Evolutionary conservation across 2,113 vertebrate genomes (phyloP).

Genomic region (Carassius gibelio): DNA sequence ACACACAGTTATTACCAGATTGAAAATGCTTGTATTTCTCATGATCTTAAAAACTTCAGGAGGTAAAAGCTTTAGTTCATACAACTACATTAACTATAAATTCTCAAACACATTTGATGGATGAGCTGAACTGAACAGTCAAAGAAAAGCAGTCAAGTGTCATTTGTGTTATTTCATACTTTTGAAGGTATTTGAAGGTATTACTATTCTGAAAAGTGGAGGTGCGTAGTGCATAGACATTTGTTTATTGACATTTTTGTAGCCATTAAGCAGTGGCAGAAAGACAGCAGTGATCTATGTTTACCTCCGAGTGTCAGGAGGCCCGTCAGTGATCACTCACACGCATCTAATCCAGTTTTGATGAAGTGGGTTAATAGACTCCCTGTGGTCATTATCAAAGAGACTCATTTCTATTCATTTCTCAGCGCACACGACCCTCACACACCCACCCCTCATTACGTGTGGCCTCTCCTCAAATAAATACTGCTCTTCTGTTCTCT

Average conservation of each 20-base stretch:
- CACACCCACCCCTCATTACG: slow-evolving; percentile 67
- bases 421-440: slow-evolving; percentile 71
- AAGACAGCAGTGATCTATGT: slow-evolving; percentile 45
- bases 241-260: not conserved
- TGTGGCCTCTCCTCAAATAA: slow-evolving; percentile 40
- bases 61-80: too few species aligned
- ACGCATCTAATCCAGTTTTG: slow-evolving; percentile 80
- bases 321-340: slow-evolving; percentile 61
- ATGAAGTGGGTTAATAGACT: slow-evolving; percentile 77
- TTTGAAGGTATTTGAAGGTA: not conserved
- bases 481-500: slow-evolving; percentile 27
- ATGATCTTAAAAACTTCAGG: too few species aligned
- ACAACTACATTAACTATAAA: too few species aligned
- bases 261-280: not conserved
- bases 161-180: not conserved
- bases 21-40: too few species aligned
- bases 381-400: slow-evolving; percentile 66
- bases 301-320: slow-evolving; percentile 27
- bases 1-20: too few species aligned
- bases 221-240: not conserved
- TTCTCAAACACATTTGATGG: too few species aligned
- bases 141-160: not conserved
- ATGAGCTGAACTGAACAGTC: not conserved
- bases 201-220: not conserved
- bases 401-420: slow-evolving; percentile 66